phyloP scores from a whole-genome alignment of 2,888 invertebrate genomes.

The Sycophila texana region DNA sequence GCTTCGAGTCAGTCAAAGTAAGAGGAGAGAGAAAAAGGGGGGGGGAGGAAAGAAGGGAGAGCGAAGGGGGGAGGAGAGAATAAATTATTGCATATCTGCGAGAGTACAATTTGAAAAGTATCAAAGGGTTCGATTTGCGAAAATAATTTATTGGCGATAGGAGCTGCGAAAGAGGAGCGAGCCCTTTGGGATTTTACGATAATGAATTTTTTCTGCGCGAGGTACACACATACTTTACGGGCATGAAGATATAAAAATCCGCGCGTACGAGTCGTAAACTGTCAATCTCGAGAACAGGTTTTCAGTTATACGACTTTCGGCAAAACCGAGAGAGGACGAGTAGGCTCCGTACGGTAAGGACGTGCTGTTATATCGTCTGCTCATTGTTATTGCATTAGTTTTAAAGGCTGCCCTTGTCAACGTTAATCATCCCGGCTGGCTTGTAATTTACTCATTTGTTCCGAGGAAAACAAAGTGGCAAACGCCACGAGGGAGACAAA shows the following conservation, averaged over 20 bases:
- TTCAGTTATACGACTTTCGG: slow-evolving; percentile 58
- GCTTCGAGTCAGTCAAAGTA: no score
- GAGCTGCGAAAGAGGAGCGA: slow-evolving; percentile 22
- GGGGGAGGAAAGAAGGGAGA: slow-evolving; percentile 6
- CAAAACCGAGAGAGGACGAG: slow-evolving; percentile 50
- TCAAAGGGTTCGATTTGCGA: slow-evolving; percentile 59
- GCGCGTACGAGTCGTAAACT: slow-evolving; percentile 57
- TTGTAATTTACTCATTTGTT: slow-evolving; percentile 56
- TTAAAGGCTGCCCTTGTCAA: slow-evolving; percentile 57
- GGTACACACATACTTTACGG: slow-evolving; percentile 49
- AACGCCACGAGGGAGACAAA: slow-evolving; percentile 41
- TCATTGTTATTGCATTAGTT: slow-evolving; percentile 59
- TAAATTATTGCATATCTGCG: slow-evolving; percentile 57
- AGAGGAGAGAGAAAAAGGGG: slow-evolving; percentile 3
- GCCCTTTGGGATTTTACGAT: slow-evolving; percentile 59
- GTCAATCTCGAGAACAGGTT: slow-evolving; percentile 59
- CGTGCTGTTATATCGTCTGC: slow-evolving; percentile 4
- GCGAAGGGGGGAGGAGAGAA: slow-evolving; percentile 27
- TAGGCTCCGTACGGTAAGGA: not conserved
- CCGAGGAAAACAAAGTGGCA: slow-evolving; percentile 47
- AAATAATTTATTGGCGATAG: slow-evolving; percentile 57
- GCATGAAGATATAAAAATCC: slow-evolving; percentile 58
- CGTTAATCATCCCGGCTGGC: slow-evolving; percentile 56
- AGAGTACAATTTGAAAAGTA: slow-evolving; percentile 59
- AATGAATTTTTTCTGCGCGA: slow-evolving; percentile 57